Conservation (phyloP, 2,888 invertebrate genomes). For the Rhaphigaster nebulosa region DNA sequence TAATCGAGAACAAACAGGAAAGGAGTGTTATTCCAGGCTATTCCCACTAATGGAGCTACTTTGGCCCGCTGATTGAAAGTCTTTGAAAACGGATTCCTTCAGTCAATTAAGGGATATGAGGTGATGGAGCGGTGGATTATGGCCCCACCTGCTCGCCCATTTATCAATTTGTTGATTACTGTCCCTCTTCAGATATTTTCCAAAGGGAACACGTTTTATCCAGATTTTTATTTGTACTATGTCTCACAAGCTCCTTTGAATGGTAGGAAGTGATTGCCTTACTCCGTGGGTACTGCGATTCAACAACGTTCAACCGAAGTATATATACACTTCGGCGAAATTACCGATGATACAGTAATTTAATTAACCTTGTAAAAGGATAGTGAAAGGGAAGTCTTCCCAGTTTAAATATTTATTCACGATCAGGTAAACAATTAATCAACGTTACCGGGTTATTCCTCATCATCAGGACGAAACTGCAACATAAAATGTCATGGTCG, state of each 20-base stretch:
- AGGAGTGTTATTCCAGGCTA: not conserved
- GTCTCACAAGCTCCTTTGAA: not conserved
- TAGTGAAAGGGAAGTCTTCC: too few species aligned
- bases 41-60: constrained; percentile 5
- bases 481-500: too few species aligned
- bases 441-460: too few species aligned
- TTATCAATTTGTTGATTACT: constrained; percentile 13
- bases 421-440: too few species aligned
- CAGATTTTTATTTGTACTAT: not conserved
- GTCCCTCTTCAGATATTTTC: not conserved
- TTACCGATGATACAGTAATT: too few species aligned
- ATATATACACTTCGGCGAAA: too few species aligned
- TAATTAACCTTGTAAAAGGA: too few species aligned
- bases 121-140: constrained; percentile 7
- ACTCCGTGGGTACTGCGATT: too few species aligned
- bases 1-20: not conserved
- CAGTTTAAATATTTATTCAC: too few species aligned
- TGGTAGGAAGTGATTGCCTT: not conserved
- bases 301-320: too few species aligned
- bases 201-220: not conserved
- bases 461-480: too few species aligned
- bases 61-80: not conserved
- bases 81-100: not conserved
- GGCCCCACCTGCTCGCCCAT: not conserved
- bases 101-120: not conserved